phyloP scores from a whole-genome alignment of 53 echinoderm and acorn worm genomes.

The Henricia sp. region DNA sequence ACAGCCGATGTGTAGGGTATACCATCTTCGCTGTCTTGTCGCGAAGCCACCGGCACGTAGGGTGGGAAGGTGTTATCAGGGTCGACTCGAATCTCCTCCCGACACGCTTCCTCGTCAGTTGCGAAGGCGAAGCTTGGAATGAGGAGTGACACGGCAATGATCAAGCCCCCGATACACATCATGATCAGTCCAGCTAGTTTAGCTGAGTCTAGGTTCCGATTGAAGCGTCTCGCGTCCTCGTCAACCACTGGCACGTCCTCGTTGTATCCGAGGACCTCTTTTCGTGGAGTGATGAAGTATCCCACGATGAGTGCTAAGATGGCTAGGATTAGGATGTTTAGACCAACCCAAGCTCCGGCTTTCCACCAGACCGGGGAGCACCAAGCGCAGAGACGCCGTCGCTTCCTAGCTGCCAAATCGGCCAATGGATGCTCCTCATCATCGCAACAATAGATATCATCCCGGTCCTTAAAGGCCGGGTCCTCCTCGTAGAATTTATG shows the following conservation, averaged over 20 bases:
- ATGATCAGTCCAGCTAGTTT: conserved; percentile 92
- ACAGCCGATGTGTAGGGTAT: conserved; percentile 97
- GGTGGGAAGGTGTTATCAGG: conserved; percentile 92
- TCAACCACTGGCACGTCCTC: conserved; percentile 77
- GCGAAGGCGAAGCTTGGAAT: conserved; percentile 75
- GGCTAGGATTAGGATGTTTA: conserved; percentile 86
- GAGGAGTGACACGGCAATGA: conserved; percentile 88
- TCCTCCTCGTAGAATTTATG: conserved; percentile 99
- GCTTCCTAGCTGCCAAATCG: conserved; percentile 58
- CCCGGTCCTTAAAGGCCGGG: conserved; percentile 67
- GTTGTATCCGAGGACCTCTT: conserved; percentile 74
- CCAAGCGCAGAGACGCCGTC: conserved; percentile 55
- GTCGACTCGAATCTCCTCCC: conserved; percentile 77
- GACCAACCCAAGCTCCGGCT: conserved; percentile 94
- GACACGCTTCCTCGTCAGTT: conserved; percentile 60
- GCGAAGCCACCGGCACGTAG: conserved; percentile 88
- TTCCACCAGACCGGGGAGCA: conserved; percentile 96
- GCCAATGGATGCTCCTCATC: conserved; percentile 66
- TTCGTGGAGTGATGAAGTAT: conserved; percentile 80
- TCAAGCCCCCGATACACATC: conserved; percentile 87
- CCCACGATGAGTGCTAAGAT: conserved; percentile 90
- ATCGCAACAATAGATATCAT: conserved; percentile 65
- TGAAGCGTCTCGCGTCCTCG: conserved; percentile 83
- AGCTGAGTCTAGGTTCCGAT: conserved; percentile 82
- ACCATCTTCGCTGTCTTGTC: conserved; percentile 82